Evolutionary conservation across 2,797 vertebrate genomes (phyloP).

Genomic region (Enteromius unitaeniatus): DNA sequence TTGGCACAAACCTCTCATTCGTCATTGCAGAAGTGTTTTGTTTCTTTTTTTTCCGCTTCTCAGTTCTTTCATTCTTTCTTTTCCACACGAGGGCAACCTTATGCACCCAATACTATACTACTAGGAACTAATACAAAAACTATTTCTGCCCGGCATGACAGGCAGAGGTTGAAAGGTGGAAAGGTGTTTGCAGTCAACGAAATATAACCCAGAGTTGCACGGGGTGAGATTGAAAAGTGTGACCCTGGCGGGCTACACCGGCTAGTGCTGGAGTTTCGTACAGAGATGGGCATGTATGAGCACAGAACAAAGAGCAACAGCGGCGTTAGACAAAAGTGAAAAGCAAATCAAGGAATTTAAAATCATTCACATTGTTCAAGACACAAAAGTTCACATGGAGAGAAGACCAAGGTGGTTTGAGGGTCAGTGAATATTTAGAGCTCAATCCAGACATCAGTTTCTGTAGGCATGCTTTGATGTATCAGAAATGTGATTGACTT

Average conservation of each 20-base stretch:
- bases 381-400: constrained; percentile 1
- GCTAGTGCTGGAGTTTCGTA: constrained; percentile 12
- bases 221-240: constrained; percentile 69
- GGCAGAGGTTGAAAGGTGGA: constrained; percentile 52
- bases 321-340: constrained; percentile 13
- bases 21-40: constrained; percentile 38
- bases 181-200: constrained; percentile 63
- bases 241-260: constrained; percentile 47
- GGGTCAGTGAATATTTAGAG: constrained; percentile 19
- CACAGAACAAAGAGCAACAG: constrained; percentile 17
- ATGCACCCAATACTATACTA: constrained; percentile 62
- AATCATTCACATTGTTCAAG: constrained; percentile 4
- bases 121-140: constrained; percentile 68
- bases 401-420: background rate
- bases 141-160: constrained; percentile 61
- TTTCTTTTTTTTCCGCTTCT: constrained; percentile 29
- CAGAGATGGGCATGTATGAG: constrained; percentile 22
- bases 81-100: constrained; percentile 56
- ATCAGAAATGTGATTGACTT: background rate
- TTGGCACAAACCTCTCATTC: constrained; percentile 29
- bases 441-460: background rate
- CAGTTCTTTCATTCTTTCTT: constrained; percentile 40
- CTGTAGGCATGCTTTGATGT: background rate
- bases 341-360: constrained; percentile 32
- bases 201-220: constrained; percentile 66